Evolutionary conservation across 2,888 invertebrate species (phyloP).

Genomic region (Caenorhabditis sp.): DNA sequence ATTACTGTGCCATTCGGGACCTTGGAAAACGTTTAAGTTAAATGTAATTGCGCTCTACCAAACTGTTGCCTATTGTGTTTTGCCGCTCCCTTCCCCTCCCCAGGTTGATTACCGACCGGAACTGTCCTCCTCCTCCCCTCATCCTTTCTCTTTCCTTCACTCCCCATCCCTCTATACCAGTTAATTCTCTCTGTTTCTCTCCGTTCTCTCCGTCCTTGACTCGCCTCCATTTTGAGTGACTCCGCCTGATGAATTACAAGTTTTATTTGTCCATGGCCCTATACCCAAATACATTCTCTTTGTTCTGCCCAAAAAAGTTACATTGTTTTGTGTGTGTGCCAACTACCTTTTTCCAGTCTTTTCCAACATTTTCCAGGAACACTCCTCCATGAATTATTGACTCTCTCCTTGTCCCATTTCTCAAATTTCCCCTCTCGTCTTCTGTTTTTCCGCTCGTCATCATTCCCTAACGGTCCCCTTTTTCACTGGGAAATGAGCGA

Average conservation of each 20-base stretch:
- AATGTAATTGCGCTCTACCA: too few relatives aligned
- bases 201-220: constrained; percentile 21
- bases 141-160: not conserved
- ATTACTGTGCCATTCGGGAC: too few relatives aligned
- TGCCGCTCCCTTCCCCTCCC: too few relatives aligned
- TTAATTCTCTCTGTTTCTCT: constrained; percentile 3
- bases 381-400: constrained; percentile 6
- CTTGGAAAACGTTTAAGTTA: too few relatives aligned
- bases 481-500: not conserved
- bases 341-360: not conserved
- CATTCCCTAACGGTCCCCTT: not conserved
- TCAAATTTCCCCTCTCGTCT: constrained; percentile 15
- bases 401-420: constrained; percentile 22
- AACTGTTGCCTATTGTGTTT: too few relatives aligned
- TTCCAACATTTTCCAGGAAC: constrained; percentile 10
- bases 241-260: constrained; percentile 27
- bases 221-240: constrained; percentile 10
- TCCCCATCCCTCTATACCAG: too few relatives aligned
- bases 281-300: not conserved
- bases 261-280: constrained; percentile 13
- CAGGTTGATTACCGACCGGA: not conserved
- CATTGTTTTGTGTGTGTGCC: not conserved
- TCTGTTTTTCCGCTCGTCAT: not conserved
- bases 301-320: not conserved
- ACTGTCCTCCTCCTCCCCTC: not conserved